Base-by-base conservation (phyloP, 1,140 invertebrate genomes). In the Drosophila tsacasi region DNA sequence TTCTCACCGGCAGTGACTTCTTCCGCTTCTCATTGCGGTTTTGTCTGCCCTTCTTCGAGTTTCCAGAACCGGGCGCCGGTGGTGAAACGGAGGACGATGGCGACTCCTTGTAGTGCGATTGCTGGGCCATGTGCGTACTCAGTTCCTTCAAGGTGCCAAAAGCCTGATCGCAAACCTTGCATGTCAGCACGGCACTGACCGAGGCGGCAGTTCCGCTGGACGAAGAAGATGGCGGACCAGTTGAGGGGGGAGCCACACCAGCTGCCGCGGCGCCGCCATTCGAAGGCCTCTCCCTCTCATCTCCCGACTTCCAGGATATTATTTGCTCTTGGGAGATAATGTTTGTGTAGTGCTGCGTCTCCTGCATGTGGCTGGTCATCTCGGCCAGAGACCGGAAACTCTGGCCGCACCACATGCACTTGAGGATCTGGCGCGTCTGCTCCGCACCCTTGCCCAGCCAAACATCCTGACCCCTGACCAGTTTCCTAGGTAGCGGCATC, bases 391-490 rank as follows among this genome's bases (percentile, higher is more conserved):
- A 98, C 86, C 97, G 95, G 94, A 99, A 99, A 80, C 98, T 99
- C 93, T 99, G 98, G 1, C 98, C 98, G 90, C 99, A 99, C 97
- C 98, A 99, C 97, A 99, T 99, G 93, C 99, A 99, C 93, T 99
- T 98, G 8, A 99, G 94, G 85, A 99, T 99, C 93, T 99, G 98
- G 57, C 98, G 95, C 17, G 98, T 99, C 93, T 99, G 98, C 92
- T 99, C 98, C 0, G 98, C 98, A 0, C 98, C 98, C 93, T 99
- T 98, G 19, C 98, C 98, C 67, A 99, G 93, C 99, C 99, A 99
- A 23, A 99, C 98, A 91, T 99, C 99, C 93, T 99, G 99, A 6
- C 99, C 98, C 27, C 98, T 95, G 0, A 99, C 98, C 73, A 99
- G 94, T 93, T 99, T 99, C 68, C 98, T 94, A 17, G 98, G 98